Evolutionary conservation across 2,888 invertebrate genomes (phyloP).

Genomic region (Pyrrhosoma nymphula): DNA sequence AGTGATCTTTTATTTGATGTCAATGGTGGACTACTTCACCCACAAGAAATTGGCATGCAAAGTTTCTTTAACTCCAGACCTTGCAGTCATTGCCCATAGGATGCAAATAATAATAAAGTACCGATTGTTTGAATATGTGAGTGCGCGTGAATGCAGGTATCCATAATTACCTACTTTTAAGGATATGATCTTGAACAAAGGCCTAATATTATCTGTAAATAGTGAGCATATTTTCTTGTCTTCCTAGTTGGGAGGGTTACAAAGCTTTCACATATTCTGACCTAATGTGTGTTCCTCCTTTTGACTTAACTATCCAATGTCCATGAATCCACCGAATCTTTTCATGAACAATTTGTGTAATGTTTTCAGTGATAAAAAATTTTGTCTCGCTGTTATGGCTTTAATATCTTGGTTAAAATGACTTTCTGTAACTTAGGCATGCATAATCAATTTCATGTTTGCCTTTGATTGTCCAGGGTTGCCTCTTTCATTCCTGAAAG

Average conservation of each 20-base stretch:
- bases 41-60: background rate
- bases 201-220: slow-evolving; percentile 64
- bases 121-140: background rate
- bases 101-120: background rate
- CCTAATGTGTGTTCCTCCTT: slow-evolving; percentile 42
- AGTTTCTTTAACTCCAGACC: slow-evolving; percentile 21
- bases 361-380: slow-evolving; percentile 2
- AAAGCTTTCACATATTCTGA: slow-evolving; percentile 15
- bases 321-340: background rate
- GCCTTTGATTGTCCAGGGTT: slow-evolving; percentile 23
- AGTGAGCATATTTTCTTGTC: slow-evolving; percentile 64
- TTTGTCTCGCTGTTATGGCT: slow-evolving; percentile 16
- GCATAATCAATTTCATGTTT: slow-evolving; percentile 26
- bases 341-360: background rate
- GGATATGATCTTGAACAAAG: slow-evolving; percentile 55
- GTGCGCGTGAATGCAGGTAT: background rate
- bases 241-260: slow-evolving; percentile 55
- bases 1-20: background rate
- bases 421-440: slow-evolving; percentile 39
- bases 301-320: background rate
- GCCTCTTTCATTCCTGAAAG: slow-evolving; percentile 36
- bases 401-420: background rate
- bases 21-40: background rate
- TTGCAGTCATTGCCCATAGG: slow-evolving; percentile 13
- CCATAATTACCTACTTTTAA: slow-evolving; percentile 43